A percentile compares a stretch with the other conserved stretches of the same genome.
phyloP scores from a whole-genome alignment of 2,888 invertebrate species.

The Acronicta alni region DNA sequence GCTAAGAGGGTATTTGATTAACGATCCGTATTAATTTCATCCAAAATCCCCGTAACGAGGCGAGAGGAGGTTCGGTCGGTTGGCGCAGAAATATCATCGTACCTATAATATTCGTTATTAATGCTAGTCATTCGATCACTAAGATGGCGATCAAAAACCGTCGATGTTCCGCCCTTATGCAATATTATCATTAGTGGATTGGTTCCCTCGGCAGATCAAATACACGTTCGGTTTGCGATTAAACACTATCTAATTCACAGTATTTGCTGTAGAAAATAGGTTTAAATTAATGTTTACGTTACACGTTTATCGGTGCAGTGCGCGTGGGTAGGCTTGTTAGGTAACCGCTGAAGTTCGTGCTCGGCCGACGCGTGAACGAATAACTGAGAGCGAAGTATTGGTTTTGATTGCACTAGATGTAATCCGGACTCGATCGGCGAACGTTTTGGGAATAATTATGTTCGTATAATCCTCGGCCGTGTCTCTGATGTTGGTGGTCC shows the following conservation, averaged over 20 bases:
- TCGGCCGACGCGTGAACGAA: slow-evolving; percentile 31
- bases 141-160: slow-evolving; percentile 56
- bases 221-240: slow-evolving; percentile 35
- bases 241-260: slow-evolving; percentile 33
- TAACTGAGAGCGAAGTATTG: slow-evolving; percentile 49
- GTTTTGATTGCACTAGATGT: slow-evolving; percentile 59
- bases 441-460: slow-evolving; percentile 69
- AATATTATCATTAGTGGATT: slow-evolving; percentile 49
- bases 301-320: slow-evolving; percentile 34
- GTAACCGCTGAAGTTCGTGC: slow-evolving; percentile 50
- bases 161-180: slow-evolving; percentile 31
- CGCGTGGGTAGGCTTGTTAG: slow-evolving; percentile 39
- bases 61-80: slow-evolving; percentile 62
- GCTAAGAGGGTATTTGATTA: slow-evolving; percentile 79
- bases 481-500: slow-evolving; percentile 54
- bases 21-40: slow-evolving; percentile 82
- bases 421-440: slow-evolving; percentile 58
- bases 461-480: slow-evolving; percentile 63
- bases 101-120: slow-evolving; percentile 70
- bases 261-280: slow-evolving; percentile 36
- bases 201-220: slow-evolving; percentile 32
- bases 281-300: slow-evolving; percentile 52
- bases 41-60: slow-evolving; percentile 78
- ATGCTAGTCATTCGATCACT: slow-evolving; percentile 69
- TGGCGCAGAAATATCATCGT: slow-evolving; percentile 64